A percentile compares a stretch with the other conserved stretches of the same genome.
These are phyloP conservation scores for Epinephelus moara DNA, from an alignment of 2,113 vertebrate genomes.

Conservation along the genomic window DNA sequence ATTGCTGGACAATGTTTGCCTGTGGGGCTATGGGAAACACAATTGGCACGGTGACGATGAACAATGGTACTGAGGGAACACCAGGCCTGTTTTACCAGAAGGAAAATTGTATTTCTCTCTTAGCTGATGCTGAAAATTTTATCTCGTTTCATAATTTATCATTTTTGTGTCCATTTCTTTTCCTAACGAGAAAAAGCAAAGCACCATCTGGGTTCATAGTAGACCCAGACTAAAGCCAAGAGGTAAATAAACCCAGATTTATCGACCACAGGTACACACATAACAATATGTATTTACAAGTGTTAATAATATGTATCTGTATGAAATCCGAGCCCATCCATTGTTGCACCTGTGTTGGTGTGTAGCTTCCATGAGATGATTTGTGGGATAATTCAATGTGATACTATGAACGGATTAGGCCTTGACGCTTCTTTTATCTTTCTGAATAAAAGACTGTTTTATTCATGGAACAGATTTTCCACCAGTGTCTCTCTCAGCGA, in stretches of 20 bases:
- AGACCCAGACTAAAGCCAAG: not conserved
- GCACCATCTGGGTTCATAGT: not conserved
- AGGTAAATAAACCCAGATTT: no score
- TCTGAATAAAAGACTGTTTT: constrained; percentile 51
- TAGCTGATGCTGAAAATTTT: not conserved
- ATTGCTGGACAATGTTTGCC: constrained; percentile 38
- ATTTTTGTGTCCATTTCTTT: not conserved
- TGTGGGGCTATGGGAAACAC: constrained; percentile 30
- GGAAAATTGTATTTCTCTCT: constrained; percentile 16
- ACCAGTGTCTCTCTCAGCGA: constrained; percentile 37
- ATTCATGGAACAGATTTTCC: constrained; percentile 53
- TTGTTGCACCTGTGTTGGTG: not conserved
- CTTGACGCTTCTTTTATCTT: constrained; percentile 20
- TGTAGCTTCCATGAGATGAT: constrained; percentile 22
- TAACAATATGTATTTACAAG: not conserved
- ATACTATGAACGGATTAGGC: constrained; percentile 16
- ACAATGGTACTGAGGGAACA: constrained; percentile 31
- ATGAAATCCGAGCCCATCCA: not conserved
- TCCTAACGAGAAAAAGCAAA: not conserved
- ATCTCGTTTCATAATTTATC: not conserved
- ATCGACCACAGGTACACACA: not conserved
- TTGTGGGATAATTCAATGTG: not conserved
- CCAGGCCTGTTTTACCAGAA: not conserved
- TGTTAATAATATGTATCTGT: not conserved
- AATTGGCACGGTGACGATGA: constrained; percentile 41